Evolutionary conservation across 2,113 vertebrate genomes (phyloP), one percentile per base, ranked within the genome.

Genomic region (Catharus minimus): DNA sequence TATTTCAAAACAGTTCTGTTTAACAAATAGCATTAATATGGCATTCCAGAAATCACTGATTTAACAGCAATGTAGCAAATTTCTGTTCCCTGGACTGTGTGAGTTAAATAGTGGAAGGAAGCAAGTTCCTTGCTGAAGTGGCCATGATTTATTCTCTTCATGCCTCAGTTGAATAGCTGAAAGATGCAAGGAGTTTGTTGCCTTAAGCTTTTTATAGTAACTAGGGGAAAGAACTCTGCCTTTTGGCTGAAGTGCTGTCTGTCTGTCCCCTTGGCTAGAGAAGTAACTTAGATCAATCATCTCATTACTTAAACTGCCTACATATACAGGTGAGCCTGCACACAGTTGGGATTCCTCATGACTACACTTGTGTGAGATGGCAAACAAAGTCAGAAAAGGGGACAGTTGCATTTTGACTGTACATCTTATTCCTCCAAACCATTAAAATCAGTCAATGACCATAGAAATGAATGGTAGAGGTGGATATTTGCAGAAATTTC

Each of bases 321-420:
- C 1, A 0, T 52, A 0, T 52, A 13, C 55, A 68, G 16, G 23
- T 47, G 33, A 53, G 15, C 26, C 26, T 64, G 22, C 1, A 0
- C 53, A 17, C 50, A 73, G 15, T 10, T 80, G 43, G n/a, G 56
- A 21, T 73, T 32, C 13, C 50, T 81, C 0, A 0, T 56, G 19
- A 18, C 32, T 28, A 22, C 33, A 8, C 4, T 84, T 53, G 6
- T 32, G 7, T 76, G n/a, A 50, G 23, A 65, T 24, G 46, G 16
- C 24, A 66, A 22, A 57, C 24, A 58, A 22, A 58, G n/a, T 52
- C 33, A 32, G 32, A 60, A 79, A 49, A 4, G 20, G 65, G 28
- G n/a, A 72, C 44, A 19, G 50, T 41, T 75, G 32, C 10, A 5
- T 85, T 94, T 78, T 64, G 28, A 23, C 15, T 0, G 0, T 67